Conservation (phyloP, 2,888 invertebrate genomes). For the Pseudeuparius sepicola region DNA sequence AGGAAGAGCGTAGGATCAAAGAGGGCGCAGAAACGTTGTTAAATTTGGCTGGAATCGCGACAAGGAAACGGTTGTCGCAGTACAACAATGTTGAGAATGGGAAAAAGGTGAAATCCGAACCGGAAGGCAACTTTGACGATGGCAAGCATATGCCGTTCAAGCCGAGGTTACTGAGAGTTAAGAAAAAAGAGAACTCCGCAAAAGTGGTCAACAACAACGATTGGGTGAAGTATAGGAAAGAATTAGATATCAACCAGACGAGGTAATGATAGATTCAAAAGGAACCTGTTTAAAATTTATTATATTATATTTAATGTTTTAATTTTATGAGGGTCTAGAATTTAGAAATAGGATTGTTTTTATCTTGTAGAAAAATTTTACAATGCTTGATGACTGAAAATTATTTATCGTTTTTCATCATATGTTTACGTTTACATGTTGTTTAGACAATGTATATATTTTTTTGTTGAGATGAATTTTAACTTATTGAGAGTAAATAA, state of each 20-base stretch:
- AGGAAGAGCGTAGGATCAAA: conserved; percentile 60
- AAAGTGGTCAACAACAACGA: conserved; percentile 32
- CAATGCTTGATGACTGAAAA: too few relatives aligned
- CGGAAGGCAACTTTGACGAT: conserved; percentile 23
- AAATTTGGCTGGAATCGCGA: conserved; percentile 55
- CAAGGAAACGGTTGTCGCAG: conserved; percentile 31
- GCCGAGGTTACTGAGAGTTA: conserved; percentile 33
- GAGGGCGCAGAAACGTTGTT: conserved; percentile 72
- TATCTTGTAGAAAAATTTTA: too few relatives aligned
- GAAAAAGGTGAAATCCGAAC: conserved; percentile 20
- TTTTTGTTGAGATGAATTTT: too few relatives aligned
- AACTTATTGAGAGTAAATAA: too few relatives aligned
- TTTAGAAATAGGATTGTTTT: too few relatives aligned
- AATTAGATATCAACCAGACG: conserved; percentile 33
- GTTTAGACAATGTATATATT: too few relatives aligned
- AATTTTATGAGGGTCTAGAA: too few relatives aligned
- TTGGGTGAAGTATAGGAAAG: conserved; percentile 35
- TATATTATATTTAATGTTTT: too few relatives aligned
- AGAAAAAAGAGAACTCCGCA: conserved; percentile 29
- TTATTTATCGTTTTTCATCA: too few relatives aligned
- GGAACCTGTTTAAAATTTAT: too few relatives aligned
- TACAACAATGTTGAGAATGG: conserved; percentile 18
- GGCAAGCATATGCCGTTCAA: conserved; percentile 34
- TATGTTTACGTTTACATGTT: too few relatives aligned
- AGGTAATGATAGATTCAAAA: conserved; percentile 35